phyloP scores from a whole-genome alignment of 2,113 vertebrate species.

The Pitta sordida region DNA sequence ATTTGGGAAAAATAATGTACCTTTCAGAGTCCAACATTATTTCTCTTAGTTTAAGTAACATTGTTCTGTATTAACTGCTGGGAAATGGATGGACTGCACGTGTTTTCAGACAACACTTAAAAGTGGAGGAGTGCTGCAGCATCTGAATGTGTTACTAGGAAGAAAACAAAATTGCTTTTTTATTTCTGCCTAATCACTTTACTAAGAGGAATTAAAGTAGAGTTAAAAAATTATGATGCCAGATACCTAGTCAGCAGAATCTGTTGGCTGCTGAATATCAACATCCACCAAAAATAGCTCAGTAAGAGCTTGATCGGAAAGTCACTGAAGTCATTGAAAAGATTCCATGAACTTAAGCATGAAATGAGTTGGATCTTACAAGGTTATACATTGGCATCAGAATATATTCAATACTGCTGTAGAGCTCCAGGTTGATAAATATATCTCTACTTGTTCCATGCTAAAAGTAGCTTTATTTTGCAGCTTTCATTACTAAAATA shows the following conservation, averaged over 20 bases:
- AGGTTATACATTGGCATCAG: not conserved
- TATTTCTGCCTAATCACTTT: constrained; percentile 2
- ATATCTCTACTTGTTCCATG: not conserved
- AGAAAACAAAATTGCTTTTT: not conserved
- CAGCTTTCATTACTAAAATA: not conserved
- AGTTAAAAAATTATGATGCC: constrained; percentile 41
- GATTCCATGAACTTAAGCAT: not conserved
- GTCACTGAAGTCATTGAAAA: constrained; percentile 51
- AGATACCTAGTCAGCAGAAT: constrained; percentile 42
- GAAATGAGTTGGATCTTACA: not conserved
- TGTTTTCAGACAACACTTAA: not conserved
- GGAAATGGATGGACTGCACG: not conserved
- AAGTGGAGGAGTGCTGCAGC: not conserved
- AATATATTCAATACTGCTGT: not conserved
- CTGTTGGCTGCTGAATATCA: constrained; percentile 34
- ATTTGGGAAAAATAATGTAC: not conserved
- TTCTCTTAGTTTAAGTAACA: not conserved
- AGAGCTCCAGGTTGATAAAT: not conserved
- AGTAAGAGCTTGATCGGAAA: constrained; percentile 13
- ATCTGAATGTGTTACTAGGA: not conserved
- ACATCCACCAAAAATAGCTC: constrained; percentile 58
- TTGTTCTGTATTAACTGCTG: not conserved
- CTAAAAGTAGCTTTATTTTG: not conserved
- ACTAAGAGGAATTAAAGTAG: not conserved
- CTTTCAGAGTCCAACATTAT: not conserved